Evolutionary conservation across 2,797 vertebrate genomes (phyloP), one percentile per base, ranked within the genome.

Genomic region (Babyrousa celebensis): DNA sequence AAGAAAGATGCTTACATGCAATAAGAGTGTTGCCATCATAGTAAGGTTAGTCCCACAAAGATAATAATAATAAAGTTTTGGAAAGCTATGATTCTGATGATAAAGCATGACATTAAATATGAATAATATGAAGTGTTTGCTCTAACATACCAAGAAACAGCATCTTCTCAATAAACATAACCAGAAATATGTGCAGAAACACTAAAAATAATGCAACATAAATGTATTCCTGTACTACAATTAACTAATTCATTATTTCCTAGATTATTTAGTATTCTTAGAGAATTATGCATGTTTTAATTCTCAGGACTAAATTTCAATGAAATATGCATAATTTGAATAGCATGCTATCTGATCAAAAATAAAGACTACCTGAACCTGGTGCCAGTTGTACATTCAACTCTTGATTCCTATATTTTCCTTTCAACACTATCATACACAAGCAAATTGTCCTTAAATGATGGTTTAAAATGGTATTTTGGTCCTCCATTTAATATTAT

Each of bases 201-300:
- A 43, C 12, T 71, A 75, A 0, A 95, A 89, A 58, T 75, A 77
- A 70, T 1, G 4, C 11, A 89, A 83, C 16, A 65, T 70, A 3
- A 70, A 77, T 93, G 43, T 89, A 40, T 95, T 70, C 54, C 12
- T 40, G 52, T 20, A 17, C 40, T 18, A 89, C 2, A 91, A 68
- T 86, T 89, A 29, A 52, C n/a, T 92, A 87, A 68, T 65, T 85
- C n/a, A 93, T 91, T 91, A 17, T 43, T 82, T 89, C 85, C 40
- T 85, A 68, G 48, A 63, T 62, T 94, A 12, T 71, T 82, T 86
- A 29, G n/a, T 84, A 87, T 80, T 78, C n/a, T 60, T 54, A 63
- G 20, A 82, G 56, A 79, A 83, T 82, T 54, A 48, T 88, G 27
- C 20, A 67, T 75, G 63, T 23, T 65, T 93, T 85, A 67, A 85